A percentile compares a stretch with the other conserved stretches of the same genome.
Evolutionary conservation across 2,797 vertebrate species (phyloP).

Genomic region (Hydrolagus colliei): DNA sequence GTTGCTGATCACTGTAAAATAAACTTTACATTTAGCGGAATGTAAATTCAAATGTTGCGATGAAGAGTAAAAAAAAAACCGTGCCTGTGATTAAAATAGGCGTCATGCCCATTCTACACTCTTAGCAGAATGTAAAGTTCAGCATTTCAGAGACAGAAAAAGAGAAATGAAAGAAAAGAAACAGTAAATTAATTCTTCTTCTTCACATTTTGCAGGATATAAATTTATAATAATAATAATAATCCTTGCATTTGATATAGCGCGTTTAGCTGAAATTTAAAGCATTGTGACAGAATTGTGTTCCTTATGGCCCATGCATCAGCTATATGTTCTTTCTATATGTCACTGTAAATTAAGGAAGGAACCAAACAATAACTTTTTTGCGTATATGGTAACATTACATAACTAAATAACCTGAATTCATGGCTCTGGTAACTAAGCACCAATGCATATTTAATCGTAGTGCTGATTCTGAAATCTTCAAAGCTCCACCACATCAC

Average conservation of each 20-base stretch:
- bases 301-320: neutral
- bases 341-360: conserved; percentile 11
- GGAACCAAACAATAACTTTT: neutral
- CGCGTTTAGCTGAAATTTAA: neutral
- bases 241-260: too few species aligned
- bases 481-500: neutral
- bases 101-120: neutral
- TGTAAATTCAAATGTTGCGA: neutral
- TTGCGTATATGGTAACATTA: neutral
- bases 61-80: neutral
- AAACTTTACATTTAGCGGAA: neutral
- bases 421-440: neutral
- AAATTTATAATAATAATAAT: too few species aligned
- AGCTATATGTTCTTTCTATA: neutral
- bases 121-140: neutral
- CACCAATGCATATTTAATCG: conserved; percentile 2
- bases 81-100: too few species aligned
- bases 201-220: neutral
- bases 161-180: neutral
- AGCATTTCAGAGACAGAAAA: neutral
- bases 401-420: neutral
- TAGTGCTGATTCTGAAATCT: neutral
- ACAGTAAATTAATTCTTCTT: conserved; percentile 17
- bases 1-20: too few species aligned
- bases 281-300: conserved; percentile 9